These are phyloP conservation scores for Geopemphigus sp. DNA, from an alignment of 1,140 invertebrate genomes.

Conservation along the genomic window DNA sequence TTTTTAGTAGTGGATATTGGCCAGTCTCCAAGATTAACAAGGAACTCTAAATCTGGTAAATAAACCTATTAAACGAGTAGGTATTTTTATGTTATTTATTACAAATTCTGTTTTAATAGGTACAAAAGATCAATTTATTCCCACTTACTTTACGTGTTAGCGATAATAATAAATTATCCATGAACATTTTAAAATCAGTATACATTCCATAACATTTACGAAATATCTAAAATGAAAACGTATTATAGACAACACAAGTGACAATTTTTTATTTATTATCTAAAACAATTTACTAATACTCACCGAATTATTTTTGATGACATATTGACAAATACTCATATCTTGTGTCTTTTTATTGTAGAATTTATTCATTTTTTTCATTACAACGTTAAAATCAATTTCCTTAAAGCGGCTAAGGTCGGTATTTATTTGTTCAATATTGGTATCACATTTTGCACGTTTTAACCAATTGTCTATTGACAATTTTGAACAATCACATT, in stretches of 20 bases:
- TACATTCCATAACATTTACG: conserved; percentile 89
- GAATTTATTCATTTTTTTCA: conserved; percentile 63
- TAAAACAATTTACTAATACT: conserved; percentile 5
- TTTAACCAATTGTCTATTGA: conserved; percentile 67
- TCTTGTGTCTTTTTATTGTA: conserved; percentile 66
- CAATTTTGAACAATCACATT: conserved; percentile 76
- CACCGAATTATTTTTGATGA: conserved; percentile 78
- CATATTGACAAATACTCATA: conserved; percentile 88
- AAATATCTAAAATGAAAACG: conserved; percentile 67
- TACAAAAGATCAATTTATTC: too few relatives aligned
- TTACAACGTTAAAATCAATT: conserved; percentile 71
- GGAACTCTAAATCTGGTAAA: conserved; percentile 86
- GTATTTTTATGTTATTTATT: too few relatives aligned
- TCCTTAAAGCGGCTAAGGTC: conserved; percentile 71
- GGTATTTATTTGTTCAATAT: conserved; percentile 69
- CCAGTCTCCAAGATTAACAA: conserved; percentile 95
- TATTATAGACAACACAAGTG: too few relatives aligned
- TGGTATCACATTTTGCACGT: conserved; percentile 65
- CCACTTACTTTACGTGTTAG: conserved; percentile 71
- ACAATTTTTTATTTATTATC: neutral
- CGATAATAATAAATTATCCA: conserved; percentile 83
- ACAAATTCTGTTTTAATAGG: too few relatives aligned
- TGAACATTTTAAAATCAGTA: conserved; percentile 95
- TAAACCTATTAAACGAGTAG: conserved; percentile 50
- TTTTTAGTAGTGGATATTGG: conserved; percentile 65